Conservation (phyloP, 2,113 vertebrate genomes). For the Abramis brama region DNA sequence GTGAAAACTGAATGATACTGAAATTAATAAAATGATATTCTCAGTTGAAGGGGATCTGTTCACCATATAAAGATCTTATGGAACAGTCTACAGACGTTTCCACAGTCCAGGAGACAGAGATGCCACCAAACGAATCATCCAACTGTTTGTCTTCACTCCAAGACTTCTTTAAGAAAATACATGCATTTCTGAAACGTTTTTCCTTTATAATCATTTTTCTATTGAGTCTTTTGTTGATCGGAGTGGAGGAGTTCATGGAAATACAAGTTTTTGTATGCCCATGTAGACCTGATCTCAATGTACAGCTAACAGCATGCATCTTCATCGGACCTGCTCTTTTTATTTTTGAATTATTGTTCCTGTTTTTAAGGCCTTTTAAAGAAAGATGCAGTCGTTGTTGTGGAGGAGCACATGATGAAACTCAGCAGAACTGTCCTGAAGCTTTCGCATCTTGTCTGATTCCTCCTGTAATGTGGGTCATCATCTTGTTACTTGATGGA, state of each 20-base stretch:
- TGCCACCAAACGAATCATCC: background rate
- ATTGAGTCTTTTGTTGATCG: background rate
- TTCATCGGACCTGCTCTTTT: slow-evolving; percentile 7
- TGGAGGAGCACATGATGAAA: background rate
- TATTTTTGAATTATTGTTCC: background rate
- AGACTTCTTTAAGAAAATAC: background rate
- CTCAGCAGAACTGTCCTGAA: background rate
- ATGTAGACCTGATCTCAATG: background rate
- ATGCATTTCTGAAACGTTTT: background rate
- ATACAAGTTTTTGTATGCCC: background rate
- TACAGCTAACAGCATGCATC: background rate
- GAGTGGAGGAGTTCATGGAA: background rate
- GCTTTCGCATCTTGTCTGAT: background rate
- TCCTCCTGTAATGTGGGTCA: background rate
- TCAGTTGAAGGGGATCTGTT: background rate
- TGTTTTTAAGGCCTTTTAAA: background rate
- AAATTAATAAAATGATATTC: background rate
- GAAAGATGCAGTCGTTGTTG: background rate
- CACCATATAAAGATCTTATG: background rate
- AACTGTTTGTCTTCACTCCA: background rate
- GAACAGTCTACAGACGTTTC: background rate
- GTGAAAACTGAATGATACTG: background rate
- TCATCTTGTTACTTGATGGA: background rate
- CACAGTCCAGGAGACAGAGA: background rate
- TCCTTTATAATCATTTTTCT: background rate